phyloP scores from a whole-genome alignment of 2,113 vertebrate genomes.

The Myotis brandtii region DNA sequence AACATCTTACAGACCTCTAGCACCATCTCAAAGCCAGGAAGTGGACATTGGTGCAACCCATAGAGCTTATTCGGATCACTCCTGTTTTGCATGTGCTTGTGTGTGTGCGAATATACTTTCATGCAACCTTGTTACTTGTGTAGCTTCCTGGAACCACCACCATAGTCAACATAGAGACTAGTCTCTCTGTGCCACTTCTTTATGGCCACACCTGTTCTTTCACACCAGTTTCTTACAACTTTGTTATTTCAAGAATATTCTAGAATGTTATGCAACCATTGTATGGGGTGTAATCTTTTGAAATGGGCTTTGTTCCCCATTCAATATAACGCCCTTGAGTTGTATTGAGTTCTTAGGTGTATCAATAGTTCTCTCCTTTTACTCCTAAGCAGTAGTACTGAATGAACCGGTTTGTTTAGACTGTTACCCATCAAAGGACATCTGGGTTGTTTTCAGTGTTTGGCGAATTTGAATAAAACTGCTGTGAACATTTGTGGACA shows the following conservation, averaged over 20 bases:
- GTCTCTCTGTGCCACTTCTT: not conserved
- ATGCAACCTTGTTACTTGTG: not conserved
- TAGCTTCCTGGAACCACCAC: not conserved
- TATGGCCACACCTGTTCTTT: not conserved
- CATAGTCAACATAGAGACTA: not conserved
- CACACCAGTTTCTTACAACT: not conserved
- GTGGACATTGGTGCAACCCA: not conserved
- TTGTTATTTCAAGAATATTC: constrained; percentile 31
- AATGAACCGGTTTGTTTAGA: not conserved
- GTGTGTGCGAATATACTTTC: not conserved
- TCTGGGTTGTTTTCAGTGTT: not conserved
- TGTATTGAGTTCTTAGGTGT: not conserved
- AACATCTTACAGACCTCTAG: not conserved
- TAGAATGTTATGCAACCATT: not conserved
- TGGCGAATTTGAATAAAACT: not conserved
- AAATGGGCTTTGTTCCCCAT: not conserved
- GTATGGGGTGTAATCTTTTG: not conserved
- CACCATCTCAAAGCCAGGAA: not conserved
- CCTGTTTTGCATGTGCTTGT: not conserved
- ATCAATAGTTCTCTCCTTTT: not conserved
- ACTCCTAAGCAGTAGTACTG: not conserved
- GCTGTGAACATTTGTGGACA: not conserved
- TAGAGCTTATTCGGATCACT: not conserved
- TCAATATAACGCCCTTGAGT: not conserved
- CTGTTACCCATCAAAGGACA: not conserved